Conservation (phyloP, 2,113 vertebrate genomes). For the Cynocephalus volans region DNA sequence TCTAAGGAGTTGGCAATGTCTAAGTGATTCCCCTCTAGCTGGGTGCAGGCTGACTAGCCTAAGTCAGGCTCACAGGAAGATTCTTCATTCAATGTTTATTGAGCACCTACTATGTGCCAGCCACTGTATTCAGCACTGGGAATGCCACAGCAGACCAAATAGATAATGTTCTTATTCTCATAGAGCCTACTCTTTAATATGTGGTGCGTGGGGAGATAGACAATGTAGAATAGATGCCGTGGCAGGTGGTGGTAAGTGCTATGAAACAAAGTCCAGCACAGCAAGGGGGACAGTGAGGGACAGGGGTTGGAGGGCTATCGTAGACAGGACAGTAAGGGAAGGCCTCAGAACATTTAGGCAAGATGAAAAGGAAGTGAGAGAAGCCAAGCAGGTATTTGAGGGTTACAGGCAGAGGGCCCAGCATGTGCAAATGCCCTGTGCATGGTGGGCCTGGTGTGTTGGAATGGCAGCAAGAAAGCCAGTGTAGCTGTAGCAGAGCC, state of each 20-base stretch:
- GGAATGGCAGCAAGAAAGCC: background rate
- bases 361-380: background rate
- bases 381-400: background rate
- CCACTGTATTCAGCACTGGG: background rate
- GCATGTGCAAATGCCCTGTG: background rate
- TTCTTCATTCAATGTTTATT: background rate
- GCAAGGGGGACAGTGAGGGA: background rate
- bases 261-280: background rate
- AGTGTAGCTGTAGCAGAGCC: background rate
- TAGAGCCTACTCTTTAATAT: background rate
- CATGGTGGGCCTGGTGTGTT: rapidly evolving
- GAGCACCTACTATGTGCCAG: background rate
- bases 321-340: background rate
- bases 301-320: background rate
- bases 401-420: no score
- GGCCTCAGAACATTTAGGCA: background rate
- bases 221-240: background rate
- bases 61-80: background rate
- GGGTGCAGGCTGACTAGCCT: no score
- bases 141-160: background rate
- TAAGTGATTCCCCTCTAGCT: background rate
- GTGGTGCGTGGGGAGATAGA: background rate
- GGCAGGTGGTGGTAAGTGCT: background rate
- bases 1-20: background rate
- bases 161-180: background rate